Evolutionary conservation across 1,140 invertebrate species (phyloP), one percentile per base, ranked within the genome.

Genomic region (Notospermus geniculatus): DNA sequence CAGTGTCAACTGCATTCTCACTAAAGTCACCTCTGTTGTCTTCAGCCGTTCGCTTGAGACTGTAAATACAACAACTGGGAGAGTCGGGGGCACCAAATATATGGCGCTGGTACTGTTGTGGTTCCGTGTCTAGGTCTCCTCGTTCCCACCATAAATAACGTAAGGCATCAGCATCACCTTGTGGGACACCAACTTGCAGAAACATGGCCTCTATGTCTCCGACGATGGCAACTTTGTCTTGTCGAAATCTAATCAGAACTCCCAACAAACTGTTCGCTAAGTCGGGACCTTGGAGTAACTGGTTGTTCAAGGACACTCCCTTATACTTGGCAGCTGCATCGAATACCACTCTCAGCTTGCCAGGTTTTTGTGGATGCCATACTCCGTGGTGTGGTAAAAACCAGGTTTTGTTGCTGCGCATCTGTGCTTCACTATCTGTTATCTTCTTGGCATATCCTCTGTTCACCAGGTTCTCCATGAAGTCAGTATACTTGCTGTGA

Each of bases 121-220:
- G 59, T 13, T 59, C 25, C 15, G 43, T 45, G 5, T 27, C 53
- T 2, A 39, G 1, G 39, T 66, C 54, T 25, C 30, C 61, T 17
- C 55, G 23, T 32, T 19, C 17, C 62, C 64, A 66, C 62, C 56
- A 60, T 9, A 46, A n/a, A 43, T 39, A 64, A 63, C n/a, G 52
- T 41, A 7, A 63, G 23, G 23, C 52, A 22, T 66, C 58, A 28
- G 52, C 29, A n/a, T 66, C 53, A 17, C n/a, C 19, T 32, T 1
- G 1, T 41, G 60, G 59, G 1, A 66, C 64, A 22, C 57, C 58
- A 2, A 69, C 64, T 46, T 61, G 57, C 23, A 60, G 50, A 39
- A 65, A 68, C 63, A 65, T 65, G 2, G 46, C 41, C 46, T 69
- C 55, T 13, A 69, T 64, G 30, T 69, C 62, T 17, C 50, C 67